A percentile compares a stretch with the other conserved stretches of the same genome.
phyloP scores from a whole-genome alignment of 2,797 vertebrate species.

The Eospalax fontanierii region DNA sequence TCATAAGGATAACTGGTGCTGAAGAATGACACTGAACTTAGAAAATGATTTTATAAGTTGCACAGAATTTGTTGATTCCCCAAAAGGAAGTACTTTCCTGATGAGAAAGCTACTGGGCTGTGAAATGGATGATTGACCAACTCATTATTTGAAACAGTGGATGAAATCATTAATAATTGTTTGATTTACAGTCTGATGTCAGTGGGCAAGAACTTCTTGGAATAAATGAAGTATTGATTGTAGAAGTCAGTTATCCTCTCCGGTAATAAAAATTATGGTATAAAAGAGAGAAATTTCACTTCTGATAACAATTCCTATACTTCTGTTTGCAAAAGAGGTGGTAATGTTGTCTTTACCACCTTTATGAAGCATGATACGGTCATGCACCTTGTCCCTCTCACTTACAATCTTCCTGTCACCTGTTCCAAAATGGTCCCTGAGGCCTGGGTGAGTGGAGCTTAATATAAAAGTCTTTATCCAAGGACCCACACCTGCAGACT shows the following conservation, averaged over 20 bases:
- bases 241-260: background rate
- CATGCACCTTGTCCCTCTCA: too few species aligned
- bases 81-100: background rate
- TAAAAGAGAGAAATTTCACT: background rate
- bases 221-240: background rate
- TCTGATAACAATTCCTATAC: background rate
- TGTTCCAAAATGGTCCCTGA: too few species aligned
- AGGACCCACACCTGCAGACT: too few species aligned
- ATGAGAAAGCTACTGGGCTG: background rate
- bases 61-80: background rate
- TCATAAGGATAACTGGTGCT: background rate
- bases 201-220: background rate
- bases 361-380: background rate
- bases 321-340: background rate
- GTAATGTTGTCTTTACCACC: background rate
- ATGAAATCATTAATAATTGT: background rate
- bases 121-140: background rate
- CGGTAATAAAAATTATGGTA: background rate
- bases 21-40: background rate
- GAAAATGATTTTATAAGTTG: background rate
- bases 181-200: background rate
- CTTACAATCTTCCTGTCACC: too few species aligned
- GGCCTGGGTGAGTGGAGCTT: too few species aligned
- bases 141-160: background rate
- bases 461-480: too few species aligned